These are phyloP conservation scores for Hippoglossus hippoglossus DNA, from an alignment of 2,797 vertebrate species.

Conservation along the genomic window DNA sequence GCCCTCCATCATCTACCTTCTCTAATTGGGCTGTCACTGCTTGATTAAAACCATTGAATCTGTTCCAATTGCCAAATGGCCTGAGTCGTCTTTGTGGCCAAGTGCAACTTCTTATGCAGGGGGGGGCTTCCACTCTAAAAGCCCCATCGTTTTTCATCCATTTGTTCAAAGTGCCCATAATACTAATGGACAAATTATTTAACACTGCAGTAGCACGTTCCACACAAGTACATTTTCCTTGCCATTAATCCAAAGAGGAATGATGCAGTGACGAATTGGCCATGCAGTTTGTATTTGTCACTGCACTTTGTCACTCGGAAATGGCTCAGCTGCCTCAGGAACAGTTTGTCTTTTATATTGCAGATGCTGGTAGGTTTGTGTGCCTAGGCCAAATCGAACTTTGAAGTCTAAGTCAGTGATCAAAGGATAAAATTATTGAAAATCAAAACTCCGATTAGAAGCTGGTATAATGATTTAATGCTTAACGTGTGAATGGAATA, in stretches of 20 bases:
- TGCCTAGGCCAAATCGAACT: background rate
- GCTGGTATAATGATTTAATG: background rate
- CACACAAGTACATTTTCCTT: conserved; percentile 37
- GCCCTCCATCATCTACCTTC: conserved; percentile 44
- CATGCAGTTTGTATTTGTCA: conserved; percentile 46
- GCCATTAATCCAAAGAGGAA: conserved; percentile 55
- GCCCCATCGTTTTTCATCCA: conserved; percentile 25
- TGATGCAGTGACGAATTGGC: conserved; percentile 35
- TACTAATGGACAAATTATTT: conserved; percentile 48
- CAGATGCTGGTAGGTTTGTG: conserved; percentile 13
- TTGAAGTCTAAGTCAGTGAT: conserved; percentile 3
- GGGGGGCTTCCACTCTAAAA: conserved; percentile 30
- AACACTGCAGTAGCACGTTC: conserved; percentile 18
- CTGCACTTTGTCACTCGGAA: conserved; percentile 20
- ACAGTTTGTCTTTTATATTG: conserved; percentile 14
- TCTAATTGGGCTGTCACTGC: conserved; percentile 53
- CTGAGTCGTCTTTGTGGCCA: conserved; percentile 28
- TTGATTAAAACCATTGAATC: conserved; percentile 53
- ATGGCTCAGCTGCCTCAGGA: conserved; percentile 27
- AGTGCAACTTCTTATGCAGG: conserved; percentile 25
- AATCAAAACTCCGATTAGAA: background rate
- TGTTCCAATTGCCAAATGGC: conserved; percentile 47
- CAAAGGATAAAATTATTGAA: background rate
- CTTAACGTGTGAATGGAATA: background rate
- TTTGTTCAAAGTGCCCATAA: conserved; percentile 28